phyloP scores from a whole-genome alignment of 1,140 invertebrate species.

The Habropoda laboriosa region DNA sequence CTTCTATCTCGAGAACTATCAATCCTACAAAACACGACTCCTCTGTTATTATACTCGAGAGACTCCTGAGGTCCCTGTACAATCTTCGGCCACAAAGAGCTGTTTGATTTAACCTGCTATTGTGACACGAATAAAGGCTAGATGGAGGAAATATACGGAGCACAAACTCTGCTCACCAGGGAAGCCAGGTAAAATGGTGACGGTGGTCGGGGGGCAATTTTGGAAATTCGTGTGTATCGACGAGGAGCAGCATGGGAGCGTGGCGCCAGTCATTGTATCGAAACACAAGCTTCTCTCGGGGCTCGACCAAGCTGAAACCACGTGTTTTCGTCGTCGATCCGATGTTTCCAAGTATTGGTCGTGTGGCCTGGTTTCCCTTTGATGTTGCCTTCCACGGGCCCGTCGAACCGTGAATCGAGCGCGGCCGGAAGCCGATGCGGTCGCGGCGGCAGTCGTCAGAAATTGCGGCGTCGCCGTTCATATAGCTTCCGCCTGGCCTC shows the following conservation, averaged over 20 bases:
- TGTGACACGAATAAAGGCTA: too few species aligned
- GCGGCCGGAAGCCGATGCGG: constrained; percentile 19
- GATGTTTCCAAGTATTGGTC: too few species aligned
- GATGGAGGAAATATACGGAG: too few species aligned
- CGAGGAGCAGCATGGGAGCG: not conserved
- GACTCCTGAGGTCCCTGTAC: too few species aligned
- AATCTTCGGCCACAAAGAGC: too few species aligned
- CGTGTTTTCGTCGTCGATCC: constrained; percentile 28
- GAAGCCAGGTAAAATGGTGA: constrained; percentile 4
- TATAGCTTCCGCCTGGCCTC: not conserved
- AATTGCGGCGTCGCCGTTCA: constrained; percentile 15
- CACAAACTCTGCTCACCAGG: not conserved
- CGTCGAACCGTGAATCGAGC: constrained; percentile 32
- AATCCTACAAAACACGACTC: too few species aligned
- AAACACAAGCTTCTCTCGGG: not conserved
- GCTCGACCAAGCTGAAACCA: constrained; percentile 40
- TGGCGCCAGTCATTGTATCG: constrained; percentile 42
- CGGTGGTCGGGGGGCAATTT: not conserved
- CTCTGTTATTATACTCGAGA: too few species aligned
- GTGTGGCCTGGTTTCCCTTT: too few species aligned
- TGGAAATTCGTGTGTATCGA: not conserved
- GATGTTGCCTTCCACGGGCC: constrained; percentile 3
- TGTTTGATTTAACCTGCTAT: too few species aligned
- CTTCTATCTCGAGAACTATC: too few species aligned
- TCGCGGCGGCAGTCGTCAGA: constrained; percentile 5